Base-by-base conservation (phyloP, 2,888 invertebrate species). In the Eilema griseolum region DNA sequence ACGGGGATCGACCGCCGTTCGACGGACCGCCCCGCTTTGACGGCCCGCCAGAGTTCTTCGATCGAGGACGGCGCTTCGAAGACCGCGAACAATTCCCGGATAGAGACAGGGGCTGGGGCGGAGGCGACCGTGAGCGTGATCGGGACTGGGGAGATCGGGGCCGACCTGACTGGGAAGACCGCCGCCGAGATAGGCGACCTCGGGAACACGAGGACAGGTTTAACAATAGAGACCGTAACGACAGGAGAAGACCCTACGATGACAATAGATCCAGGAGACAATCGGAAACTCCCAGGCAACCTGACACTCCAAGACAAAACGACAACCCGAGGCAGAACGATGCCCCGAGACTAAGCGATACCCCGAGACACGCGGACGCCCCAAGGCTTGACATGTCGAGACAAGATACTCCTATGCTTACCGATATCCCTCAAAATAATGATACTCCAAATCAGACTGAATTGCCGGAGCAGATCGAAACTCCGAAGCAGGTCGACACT, bases 41-140 rank as follows among this genome's bases (percentile, higher is more conserved):
- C 64, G 92, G 91, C 0, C 93, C 93, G 0, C 91, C 93, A 0
- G 94, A 94, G 57, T 93, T 89, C 87, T 95, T 92, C 78, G 94
- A 95, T 28, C 86, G 95, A 64, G 91, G 91, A 70, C 86, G 93
- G 66, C 87, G 94, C 52, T 95, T 92, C 77, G 95, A 94, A 2
- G 94, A 95, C 0, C 85, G 93, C 59, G 94, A 93, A 20, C 88
- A 88, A 72, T 93, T 86, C 74, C 89, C 88, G 56, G 95, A 94
- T 0, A 84, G 52, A n/a, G 52, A 52, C 52, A 52, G 93, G 52
- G 88, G 86, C 0, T 92, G 93, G 94, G 90, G 89, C 63, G 89
- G 90, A n/a, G 90, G 89, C 4, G 90, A 90, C 11, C 80, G 89
- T 14, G 70, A 70, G 41, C 57, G 63, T 8, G 70, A 70, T 14